Percentiles rank a stretch among this genome's conserved stretches.
phyloP scores from a whole-genome alignment of 2,888 invertebrate genomes.

The Amblyjoppa proteus region DNA sequence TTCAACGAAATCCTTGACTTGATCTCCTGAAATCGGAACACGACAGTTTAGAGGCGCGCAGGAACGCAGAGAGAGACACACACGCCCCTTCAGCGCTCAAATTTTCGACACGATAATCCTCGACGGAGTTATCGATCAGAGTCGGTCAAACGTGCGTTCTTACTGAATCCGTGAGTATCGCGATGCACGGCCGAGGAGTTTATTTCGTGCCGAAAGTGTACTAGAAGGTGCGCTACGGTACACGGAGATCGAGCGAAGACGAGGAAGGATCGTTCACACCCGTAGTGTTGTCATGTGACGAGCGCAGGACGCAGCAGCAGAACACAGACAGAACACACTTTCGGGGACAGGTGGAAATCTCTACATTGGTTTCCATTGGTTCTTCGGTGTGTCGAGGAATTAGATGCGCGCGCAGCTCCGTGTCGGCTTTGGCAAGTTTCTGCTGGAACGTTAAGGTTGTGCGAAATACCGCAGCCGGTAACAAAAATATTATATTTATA shows the following conservation, averaged over 20 bases:
- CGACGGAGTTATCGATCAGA: constrained; percentile 46
- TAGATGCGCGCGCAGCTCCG: constrained; percentile 28
- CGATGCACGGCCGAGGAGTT: constrained; percentile 6
- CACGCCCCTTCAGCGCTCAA: constrained; percentile 42
- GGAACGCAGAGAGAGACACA: constrained; percentile 30
- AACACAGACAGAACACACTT: constrained; percentile 49
- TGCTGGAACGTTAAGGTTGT: not conserved
- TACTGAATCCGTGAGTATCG: constrained; percentile 44
- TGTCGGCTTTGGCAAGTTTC: not conserved
- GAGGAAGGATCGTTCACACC: constrained; percentile 74
- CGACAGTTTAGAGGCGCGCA: no score
- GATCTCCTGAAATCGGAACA: constrained; percentile 23
- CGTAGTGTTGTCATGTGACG: constrained; percentile 82
- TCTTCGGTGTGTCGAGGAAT: not conserved
- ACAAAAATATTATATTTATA: no score
- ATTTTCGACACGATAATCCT: constrained; percentile 16
- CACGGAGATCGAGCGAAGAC: constrained; percentile 24
- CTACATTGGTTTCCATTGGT: constrained; percentile 19
- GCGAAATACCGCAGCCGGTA: no score
- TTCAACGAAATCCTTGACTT: constrained; percentile 17
- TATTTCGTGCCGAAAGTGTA: not conserved
- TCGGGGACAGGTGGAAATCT: constrained; percentile 43
- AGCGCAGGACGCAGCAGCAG: constrained; percentile 65
- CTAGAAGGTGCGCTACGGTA: constrained; percentile 1
- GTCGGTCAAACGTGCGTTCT: constrained; percentile 53